Percentiles rank a stretch among this genome's conserved stretches.
These are phyloP conservation scores for Cydia splendana DNA, from an alignment of 1,140 invertebrate species.

Conservation along the genomic window DNA sequence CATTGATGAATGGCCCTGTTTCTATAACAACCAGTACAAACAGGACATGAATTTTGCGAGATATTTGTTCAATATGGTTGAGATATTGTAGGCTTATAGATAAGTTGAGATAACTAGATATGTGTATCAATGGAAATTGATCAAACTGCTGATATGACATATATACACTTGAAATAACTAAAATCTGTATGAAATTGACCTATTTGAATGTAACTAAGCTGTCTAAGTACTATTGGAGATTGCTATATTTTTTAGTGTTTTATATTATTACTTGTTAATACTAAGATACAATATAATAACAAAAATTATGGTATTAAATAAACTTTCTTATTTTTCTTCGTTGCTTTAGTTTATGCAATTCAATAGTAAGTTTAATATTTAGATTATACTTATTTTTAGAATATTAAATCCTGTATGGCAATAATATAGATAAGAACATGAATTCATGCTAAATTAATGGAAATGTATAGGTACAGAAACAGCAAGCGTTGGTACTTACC, in stretches of 20 bases:
- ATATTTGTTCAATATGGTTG: slow-evolving; percentile 24
- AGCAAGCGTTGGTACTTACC: slow-evolving; percentile 58
- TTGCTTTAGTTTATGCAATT: no score
- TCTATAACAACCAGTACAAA: slow-evolving; percentile 29
- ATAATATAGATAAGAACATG: neutral
- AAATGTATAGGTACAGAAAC: slow-evolving; percentile 7
- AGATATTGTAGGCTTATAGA: neutral
- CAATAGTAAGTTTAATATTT: no score
- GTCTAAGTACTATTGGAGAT: neutral
- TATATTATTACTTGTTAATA: neutral
- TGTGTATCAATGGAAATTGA: no score
- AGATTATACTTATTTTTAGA: neutral
- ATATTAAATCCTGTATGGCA: neutral
- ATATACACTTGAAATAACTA: neutral
- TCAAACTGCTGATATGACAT: no score
- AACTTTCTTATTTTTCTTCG: no score
- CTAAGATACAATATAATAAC: neutral
- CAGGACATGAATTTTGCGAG: neutral
- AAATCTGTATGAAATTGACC: neutral
- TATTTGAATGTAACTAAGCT: neutral
- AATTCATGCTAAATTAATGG: slow-evolving; percentile 24
- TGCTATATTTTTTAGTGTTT: neutral
- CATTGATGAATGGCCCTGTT: slow-evolving; percentile 4
- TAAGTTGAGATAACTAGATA: neutral
- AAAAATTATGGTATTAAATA: no score